A percentile compares a stretch with the other conserved stretches of the same genome.
phyloP scores from a whole-genome alignment of 2,888 invertebrate species.

The Hofmannophila pseudospretella region DNA sequence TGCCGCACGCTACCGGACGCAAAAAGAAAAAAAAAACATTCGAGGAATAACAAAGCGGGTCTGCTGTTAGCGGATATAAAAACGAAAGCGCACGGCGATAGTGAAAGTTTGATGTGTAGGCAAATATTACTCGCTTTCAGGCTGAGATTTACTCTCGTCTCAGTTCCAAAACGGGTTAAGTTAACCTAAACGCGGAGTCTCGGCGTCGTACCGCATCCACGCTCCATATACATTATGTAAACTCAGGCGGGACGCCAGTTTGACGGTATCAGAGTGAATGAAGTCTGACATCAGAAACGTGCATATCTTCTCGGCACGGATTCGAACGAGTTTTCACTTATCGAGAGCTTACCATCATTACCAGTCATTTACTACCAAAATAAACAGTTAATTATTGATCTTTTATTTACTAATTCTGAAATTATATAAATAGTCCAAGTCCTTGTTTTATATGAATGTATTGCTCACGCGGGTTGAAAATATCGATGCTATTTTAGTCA shows the following conservation, averaged over 20 bases:
- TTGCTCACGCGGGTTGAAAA: no score
- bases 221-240: constrained; percentile 31
- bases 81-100: constrained; percentile 73
- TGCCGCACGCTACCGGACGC: neutral
- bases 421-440: no score
- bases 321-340: neutral
- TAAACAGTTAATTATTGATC: no score
- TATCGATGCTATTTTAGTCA: no score
- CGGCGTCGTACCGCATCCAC: constrained; percentile 35
- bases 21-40: constrained; percentile 28
- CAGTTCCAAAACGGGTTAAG: constrained; percentile 58
- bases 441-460: no score
- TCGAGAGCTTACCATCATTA: no score
- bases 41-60: constrained; percentile 60
- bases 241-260: constrained; percentile 42
- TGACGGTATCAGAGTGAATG: constrained; percentile 65
- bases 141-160: constrained; percentile 70
- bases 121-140: constrained; percentile 71
- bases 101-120: constrained; percentile 78
- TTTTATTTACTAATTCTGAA: no score
- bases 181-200: constrained; percentile 41
- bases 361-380: no score
- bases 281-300: constrained; percentile 54
- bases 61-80: constrained; percentile 63
- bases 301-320: constrained; percentile 32